Base-by-base conservation (phyloP, 2,113 vertebrate genomes). In the Rutilus rutilus region DNA sequence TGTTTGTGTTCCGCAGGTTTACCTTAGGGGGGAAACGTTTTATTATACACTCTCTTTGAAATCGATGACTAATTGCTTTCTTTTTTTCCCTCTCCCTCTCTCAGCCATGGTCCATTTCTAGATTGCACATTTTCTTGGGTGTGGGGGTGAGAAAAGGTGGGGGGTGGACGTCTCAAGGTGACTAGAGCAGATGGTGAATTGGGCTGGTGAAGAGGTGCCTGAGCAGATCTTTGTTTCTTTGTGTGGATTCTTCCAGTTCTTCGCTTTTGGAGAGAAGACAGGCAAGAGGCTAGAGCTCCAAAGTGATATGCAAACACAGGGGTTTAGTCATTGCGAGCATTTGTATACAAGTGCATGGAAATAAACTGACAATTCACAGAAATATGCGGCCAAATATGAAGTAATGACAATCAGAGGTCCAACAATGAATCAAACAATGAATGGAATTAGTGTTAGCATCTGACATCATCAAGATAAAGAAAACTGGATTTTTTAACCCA, bases 1-100 rank as follows among this genome's bases (percentile, higher is more conserved):
- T 94, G 93, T 95, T 95, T 94, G 94, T 91, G 93, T 94, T 95
- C 92, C 93, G 52, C 92, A 92, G 93, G 92, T 94, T 95, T 95
- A 96, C 94, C 95, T 95, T 90, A 91, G 93, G 82, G 93, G 92
- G 93, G 91, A 93, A 93, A 92, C 94, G 92, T 93, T 93, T 95
- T 93, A 95, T 96, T 94, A 93, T 92, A 92, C 64, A 88, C 90
- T 89, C 92, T 92, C 93, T 95, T 95, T 94, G 93, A 95, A 95
- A 94, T 92, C 88, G 85, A 94, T 94, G 93, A 95, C 93, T 94
- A 96, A 95, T 95, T 95, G 91, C 92, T 79, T 87, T 91, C 82
- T 60, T 74, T 87, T 50, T 87, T 90, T 71, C 67, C 59, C 86
- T 84, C 60, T 42, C 57, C 78, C 50, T 73, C 67, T 54, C 15